These are phyloP conservation scores for Acipenser ruthenus DNA, from an alignment of 2,797 vertebrate species.

Conservation along the genomic window DNA sequence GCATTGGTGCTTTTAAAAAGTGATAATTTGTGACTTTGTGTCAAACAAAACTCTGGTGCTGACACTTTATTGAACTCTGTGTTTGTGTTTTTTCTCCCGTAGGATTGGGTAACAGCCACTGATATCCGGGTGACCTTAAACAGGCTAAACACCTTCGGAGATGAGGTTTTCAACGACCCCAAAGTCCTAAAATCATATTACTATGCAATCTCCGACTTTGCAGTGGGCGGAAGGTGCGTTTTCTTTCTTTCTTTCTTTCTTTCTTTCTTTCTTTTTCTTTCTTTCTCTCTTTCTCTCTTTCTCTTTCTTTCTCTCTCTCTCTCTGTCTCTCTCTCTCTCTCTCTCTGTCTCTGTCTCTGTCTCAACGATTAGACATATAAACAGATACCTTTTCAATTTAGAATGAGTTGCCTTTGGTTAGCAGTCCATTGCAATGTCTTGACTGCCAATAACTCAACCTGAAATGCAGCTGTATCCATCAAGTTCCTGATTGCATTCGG, in stretches of 20 bases:
- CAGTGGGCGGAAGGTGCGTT: conserved; percentile 90
- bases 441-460: too few relatives aligned
- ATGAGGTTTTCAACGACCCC: conserved; percentile 95
- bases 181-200: conserved; percentile 98
- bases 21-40: not conserved
- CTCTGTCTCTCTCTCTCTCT: too few relatives aligned
- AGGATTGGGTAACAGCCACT: conserved; percentile 97
- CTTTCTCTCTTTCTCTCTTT: too few relatives aligned
- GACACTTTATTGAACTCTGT: not conserved
- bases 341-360: too few relatives aligned
- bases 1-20: not conserved
- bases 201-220: conserved; percentile 96
- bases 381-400: too few relatives aligned
- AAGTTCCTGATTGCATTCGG: too few relatives aligned
- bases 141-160: conserved; percentile 93
- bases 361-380: too few relatives aligned
- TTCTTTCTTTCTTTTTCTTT: not conserved
- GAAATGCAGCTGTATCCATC: too few relatives aligned
- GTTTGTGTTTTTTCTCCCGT: conserved; percentile 14
- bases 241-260: too few relatives aligned
- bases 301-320: too few relatives aligned
- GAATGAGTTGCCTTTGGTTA: too few relatives aligned
- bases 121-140: conserved; percentile 93
- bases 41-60: not conserved
- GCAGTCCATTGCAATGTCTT: too few relatives aligned